These are phyloP conservation scores for Pangasius djambal DNA, from an alignment of 2,797 vertebrate genomes.

Conservation along the genomic window DNA sequence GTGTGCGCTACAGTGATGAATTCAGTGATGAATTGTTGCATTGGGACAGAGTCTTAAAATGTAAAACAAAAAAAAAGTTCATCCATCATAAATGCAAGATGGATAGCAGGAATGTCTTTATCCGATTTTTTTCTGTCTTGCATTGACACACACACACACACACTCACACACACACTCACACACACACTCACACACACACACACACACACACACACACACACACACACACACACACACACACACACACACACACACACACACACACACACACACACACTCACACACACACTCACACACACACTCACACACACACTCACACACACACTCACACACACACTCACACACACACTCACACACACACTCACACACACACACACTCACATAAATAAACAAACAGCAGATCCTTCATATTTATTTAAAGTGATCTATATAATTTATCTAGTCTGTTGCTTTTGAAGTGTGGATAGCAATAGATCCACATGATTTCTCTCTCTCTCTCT, in stretches of 20 bases:
- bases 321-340: neutral
- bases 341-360: neutral
- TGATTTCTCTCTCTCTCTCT: neutral
- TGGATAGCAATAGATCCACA: constrained; percentile 5
- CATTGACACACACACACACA: neutral
- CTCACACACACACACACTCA: neutral
- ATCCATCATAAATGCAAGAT: neutral
- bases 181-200: too few relatives aligned
- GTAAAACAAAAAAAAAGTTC: neutral
- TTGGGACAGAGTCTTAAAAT: constrained; percentile 4
- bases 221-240: neutral
- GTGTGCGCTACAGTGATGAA: neutral
- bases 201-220: neutral
- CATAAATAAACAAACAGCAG: neutral
- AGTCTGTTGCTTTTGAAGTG: constrained; percentile 9
- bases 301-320: neutral
- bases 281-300: too few relatives aligned
- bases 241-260: too few relatives aligned
- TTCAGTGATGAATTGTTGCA: neutral
- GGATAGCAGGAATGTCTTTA: neutral
- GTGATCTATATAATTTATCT: constrained; percentile 23
- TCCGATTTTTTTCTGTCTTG: neutral
- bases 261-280: too few relatives aligned
- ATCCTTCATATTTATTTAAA: constrained; percentile 21
- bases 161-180: neutral